These are phyloP conservation scores for Hedychridium roseum DNA, from an alignment of 2,888 invertebrate genomes.

Conservation along the genomic window DNA sequence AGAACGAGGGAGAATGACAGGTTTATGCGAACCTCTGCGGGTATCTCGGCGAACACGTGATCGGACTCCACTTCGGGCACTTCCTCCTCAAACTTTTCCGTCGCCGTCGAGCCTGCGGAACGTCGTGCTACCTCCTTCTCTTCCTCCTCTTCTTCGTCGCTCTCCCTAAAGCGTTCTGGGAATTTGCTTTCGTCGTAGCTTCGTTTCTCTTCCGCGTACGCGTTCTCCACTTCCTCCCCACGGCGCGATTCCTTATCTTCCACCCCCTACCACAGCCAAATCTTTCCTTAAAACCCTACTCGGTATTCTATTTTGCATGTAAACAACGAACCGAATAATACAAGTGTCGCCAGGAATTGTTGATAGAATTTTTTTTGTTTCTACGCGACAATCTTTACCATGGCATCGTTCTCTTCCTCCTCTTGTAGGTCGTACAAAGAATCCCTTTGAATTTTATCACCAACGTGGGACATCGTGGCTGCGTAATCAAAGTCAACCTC, in stretches of 20 bases:
- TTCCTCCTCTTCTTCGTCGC: slow-evolving; percentile 22
- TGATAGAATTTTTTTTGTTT: no score
- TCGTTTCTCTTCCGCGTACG: slow-evolving; percentile 5
- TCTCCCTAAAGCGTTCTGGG: slow-evolving; percentile 1
- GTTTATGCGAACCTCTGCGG: slow-evolving; percentile 45
- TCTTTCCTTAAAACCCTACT: no score
- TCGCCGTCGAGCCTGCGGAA: slow-evolving; percentile 19
- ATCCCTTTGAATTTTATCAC: no score
- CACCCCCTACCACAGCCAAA: no score
- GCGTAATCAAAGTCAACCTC: no score
- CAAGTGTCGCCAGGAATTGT: no score
- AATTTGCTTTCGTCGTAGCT: slow-evolving; percentile 8
- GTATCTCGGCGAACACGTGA: slow-evolving; percentile 36
- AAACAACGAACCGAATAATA: no score
- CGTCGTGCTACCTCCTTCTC: slow-evolving; percentile 10
- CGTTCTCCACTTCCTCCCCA: not conserved
- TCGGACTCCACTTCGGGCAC: slow-evolving; percentile 25
- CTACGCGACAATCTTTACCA: no score
- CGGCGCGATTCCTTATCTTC: slow-evolving; percentile 8
- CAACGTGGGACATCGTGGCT: no score
- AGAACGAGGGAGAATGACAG: slow-evolving; percentile 35
- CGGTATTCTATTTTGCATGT: no score
- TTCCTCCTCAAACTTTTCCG: slow-evolving; percentile 36
- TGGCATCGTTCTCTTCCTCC: no score
- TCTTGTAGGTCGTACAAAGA: no score